Percentiles rank a stretch among this genome's conserved stretches.
Evolutionary conservation across 2,888 invertebrate species (phyloP).

Genomic region (Acleris literana): DNA sequence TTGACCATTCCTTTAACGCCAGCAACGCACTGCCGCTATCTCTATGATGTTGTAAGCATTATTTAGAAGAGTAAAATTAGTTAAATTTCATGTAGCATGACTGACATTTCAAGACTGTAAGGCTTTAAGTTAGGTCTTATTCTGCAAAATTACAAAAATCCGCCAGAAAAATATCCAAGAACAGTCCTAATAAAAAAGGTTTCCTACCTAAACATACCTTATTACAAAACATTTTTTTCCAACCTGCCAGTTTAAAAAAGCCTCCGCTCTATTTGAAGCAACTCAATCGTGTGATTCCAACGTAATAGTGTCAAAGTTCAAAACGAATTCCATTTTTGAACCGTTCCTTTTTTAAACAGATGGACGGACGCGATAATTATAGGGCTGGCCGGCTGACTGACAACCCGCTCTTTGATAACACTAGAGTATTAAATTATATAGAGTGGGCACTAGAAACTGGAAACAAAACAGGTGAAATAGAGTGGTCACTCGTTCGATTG

Average conservation of each 20-base stretch:
- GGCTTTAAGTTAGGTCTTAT: too few species aligned
- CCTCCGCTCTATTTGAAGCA: conserved; percentile 23
- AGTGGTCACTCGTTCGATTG: too few species aligned
- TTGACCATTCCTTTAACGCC: too few species aligned
- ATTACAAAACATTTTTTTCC: conserved; percentile 6
- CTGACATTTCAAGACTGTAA: too few species aligned
- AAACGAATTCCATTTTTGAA: conserved; percentile 45
- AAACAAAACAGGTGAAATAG: not conserved
- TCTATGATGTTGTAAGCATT: too few species aligned
- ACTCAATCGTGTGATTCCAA: conserved; percentile 37
- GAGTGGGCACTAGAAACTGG: conserved; percentile 1
- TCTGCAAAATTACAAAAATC: too few species aligned
- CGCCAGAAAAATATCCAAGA: too few species aligned
- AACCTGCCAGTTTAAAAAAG: conserved; percentile 12
- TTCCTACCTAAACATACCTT: not conserved
- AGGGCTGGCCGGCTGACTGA: conserved; percentile 28
- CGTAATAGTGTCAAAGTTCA: conserved; percentile 50
- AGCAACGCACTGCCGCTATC: too few species aligned
- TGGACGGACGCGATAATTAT: conserved; percentile 54
- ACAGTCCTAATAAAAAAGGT: not conserved
- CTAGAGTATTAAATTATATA: not conserved
- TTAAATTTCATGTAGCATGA: too few species aligned
- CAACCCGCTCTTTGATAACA: conserved; percentile 25
- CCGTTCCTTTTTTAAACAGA: conserved; percentile 47
- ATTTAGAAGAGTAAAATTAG: too few species aligned